Base-by-base conservation (phyloP, 2,888 invertebrate genomes). In the Exocentrus adspersus region DNA sequence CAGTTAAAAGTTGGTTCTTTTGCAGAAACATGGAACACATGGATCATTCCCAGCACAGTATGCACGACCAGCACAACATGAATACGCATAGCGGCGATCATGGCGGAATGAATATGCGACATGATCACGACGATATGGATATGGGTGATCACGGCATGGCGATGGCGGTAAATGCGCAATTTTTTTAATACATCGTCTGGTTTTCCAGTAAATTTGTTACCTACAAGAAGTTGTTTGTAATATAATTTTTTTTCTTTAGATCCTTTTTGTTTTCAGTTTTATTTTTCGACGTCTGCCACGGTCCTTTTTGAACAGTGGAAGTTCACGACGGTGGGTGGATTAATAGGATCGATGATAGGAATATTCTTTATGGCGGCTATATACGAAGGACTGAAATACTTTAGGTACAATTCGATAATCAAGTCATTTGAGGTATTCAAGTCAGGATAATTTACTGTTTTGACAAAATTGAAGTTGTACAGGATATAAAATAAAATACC, bases 371-470 rank as follows among this genome's bases (percentile, higher is more conserved):
- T 98, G 88, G 97, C 97, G 4, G 88, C 96, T 56, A 85, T 97
- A 20, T 98, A 98, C 82, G 98, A 99, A 86, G 97, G 96, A 0
- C 87, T 99, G 2, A 98, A 98, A 85, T 96, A 94, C 84, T 91
- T 89, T 72, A 85, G 91, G 82, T 87, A 84, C 75, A 79, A 78
- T 24, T 24, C 7, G 7, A 7, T 7, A 5, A 24, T 24, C 7
- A 5, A 3, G 3, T 7, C 24, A 24, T 5, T 24, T 24, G 3
- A 24, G 3, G 24, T 24, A 24, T 7, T 7, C 24, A 24, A 24
- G n/a, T n/a, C n/a, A n/a, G n/a, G n/a, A n/a, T n/a, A n/a, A n/a
- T n/a, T n/a, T n/a, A n/a, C n/a, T n/a, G n/a, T n/a, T n/a, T n/a
- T n/a, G n/a, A n/a, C n/a, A n/a, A n/a, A n/a, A n/a, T n/a, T n/a